A percentile compares a stretch with the other conserved stretches of the same genome.
phyloP scores from a whole-genome alignment of 2,113 vertebrate species.

The Esox niger region DNA sequence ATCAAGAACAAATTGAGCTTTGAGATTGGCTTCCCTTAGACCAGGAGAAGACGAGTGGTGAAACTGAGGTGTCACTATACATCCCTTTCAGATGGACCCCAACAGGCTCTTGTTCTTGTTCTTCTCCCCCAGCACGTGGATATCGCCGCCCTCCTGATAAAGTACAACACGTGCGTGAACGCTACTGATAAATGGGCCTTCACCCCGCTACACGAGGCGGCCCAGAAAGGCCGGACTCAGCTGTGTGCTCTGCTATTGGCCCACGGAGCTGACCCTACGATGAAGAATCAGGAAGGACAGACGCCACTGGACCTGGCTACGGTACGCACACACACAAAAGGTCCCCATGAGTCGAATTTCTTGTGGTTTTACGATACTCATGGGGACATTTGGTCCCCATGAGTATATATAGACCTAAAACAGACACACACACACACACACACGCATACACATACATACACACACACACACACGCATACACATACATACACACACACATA shows the following conservation, averaged over 20 bases:
- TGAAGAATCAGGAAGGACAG: conserved; percentile 55
- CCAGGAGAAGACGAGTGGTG: no score
- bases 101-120: background rate
- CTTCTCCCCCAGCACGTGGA: conserved; percentile 40
- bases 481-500: background rate
- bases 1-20: no score
- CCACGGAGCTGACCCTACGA: conserved; percentile 45
- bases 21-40: no score
- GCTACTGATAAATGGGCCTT: conserved; percentile 54
- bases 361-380: no score
- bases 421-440: conserved; percentile 13
- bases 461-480: conserved; percentile 13
- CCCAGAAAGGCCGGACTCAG: conserved; percentile 42
- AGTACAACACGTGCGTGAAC: conserved; percentile 53
- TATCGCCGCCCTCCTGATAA: conserved; percentile 49
- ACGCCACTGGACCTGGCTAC: conserved; percentile 50
- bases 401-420: no score
- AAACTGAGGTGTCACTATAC: no score
- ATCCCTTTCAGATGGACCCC: background rate
- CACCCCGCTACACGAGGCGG: conserved; percentile 38
- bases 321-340: conserved; percentile 15
- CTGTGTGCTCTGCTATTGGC: conserved; percentile 35
- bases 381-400: no score
- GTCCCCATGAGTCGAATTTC: no score
- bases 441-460: background rate